Base-by-base conservation (phyloP, 2,888 invertebrate genomes). In the Polyommatus icarus region DNA sequence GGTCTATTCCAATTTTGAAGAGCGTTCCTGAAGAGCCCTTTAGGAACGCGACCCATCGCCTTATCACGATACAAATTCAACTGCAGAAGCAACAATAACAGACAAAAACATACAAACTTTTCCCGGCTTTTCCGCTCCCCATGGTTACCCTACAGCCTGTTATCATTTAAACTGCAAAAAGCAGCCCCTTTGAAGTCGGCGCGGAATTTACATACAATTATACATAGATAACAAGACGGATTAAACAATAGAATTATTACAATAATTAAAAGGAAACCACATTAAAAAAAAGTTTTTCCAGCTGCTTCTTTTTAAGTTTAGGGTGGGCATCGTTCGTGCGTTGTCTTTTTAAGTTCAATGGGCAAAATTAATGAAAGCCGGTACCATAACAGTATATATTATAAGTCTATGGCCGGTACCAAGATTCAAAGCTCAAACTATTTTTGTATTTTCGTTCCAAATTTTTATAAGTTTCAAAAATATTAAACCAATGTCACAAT, bases 101-200 rank as follows among this genome's bases (percentile, higher is more conserved):
- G 18, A 1, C 24, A 24, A 50, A 29, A 54, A 54, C 0, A n/a
- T 8, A 1, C 24, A 18, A 29, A 54, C 18, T 12, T 18, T 15
- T 24, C 46, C 46, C 18, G 12, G 18, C 18, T 50, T 54, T 54
- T 50, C 24, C 75, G 3, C 15, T 50, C 12, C 29, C 3, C 54
- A 12, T 54, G 24, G 75, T 54, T 54, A 54, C 75, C 18, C 54
- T 54, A 15, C 4, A 50, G 50, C 15, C 50, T 54, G 75, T 75
- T 75, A 75, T 75, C 75, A 75, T 75, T 75, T 75, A 75, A 75
- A 75, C 75, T 75, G 75, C 29, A 75, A 75, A 75, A 75, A 73
- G 40, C 73, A 29, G 75, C 50, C 75, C 54, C 75, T 75, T 75
- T 54, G 75, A 75, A 50, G 75, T 54, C 50, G 24, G 3, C 20